phyloP scores from a whole-genome alignment of 2,797 vertebrate genomes.

The Sparus aurata region DNA sequence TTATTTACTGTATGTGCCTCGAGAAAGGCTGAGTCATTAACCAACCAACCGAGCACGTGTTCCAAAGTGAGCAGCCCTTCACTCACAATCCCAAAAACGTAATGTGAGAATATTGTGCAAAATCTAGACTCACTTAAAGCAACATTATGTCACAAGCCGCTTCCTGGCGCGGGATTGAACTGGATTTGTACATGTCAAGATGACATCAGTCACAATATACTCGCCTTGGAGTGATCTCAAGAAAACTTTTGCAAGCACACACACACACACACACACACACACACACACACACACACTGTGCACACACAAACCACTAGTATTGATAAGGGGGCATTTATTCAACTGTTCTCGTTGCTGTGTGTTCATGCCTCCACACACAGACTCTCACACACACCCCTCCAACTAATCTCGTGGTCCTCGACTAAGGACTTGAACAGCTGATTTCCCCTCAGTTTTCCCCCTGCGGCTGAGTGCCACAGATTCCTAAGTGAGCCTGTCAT shows the following conservation, averaged over 20 bases:
- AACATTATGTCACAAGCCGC: constrained; percentile 68
- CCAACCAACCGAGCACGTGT: constrained; percentile 20
- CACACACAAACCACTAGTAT: background rate
- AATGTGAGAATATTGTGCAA: constrained; percentile 38
- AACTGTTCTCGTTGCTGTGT: constrained; percentile 54
- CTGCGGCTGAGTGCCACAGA: constrained; percentile 73
- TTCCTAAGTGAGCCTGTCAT: constrained; percentile 80
- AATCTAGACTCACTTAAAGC: constrained; percentile 62
- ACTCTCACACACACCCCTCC: constrained; percentile 35
- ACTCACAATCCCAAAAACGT: constrained; percentile 40
- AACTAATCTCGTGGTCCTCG: constrained; percentile 66
- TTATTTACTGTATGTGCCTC: constrained; percentile 11
- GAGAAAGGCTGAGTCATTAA: constrained; percentile 47
- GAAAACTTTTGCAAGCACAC: constrained; percentile 1
- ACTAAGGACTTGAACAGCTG: constrained; percentile 76
- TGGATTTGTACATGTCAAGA: constrained; percentile 62
- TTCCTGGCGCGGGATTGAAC: constrained; percentile 57
- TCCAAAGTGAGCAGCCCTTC: constrained; percentile 37
- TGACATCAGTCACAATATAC: constrained; percentile 57
- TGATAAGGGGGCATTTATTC: constrained; percentile 45
- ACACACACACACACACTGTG: constrained; percentile 24
- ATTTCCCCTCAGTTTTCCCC: constrained; percentile 73
- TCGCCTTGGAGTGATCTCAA: constrained; percentile 25
- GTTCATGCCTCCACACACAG: constrained; percentile 41
- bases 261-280: constrained; percentile 17